Evolutionary conservation across 2,888 invertebrate genomes (phyloP), one percentile per base, ranked within the genome.

Genomic region (Trypoxylon attenuatum): DNA sequence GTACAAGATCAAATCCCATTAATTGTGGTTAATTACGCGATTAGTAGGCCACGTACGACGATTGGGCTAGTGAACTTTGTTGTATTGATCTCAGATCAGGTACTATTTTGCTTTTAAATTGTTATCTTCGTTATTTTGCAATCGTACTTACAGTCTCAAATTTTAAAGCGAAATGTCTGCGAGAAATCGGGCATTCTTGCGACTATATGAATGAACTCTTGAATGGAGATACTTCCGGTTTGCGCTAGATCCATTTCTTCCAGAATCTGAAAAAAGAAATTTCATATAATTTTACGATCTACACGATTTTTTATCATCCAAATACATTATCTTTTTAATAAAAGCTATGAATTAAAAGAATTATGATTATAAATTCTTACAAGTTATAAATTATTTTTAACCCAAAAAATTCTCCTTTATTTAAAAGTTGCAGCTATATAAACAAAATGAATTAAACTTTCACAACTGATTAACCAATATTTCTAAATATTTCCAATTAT

Each of bases 151-250:
- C n/a, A n/a, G n/a, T n/a, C 2, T 68, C 70, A 77, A 46, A 75
- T 50, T 81, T 89, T 88, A 75, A 92, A 90, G 76, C 90, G 89
- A 83, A 92, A 92, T 0, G 91, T 89, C 39, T 88, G 87, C 8
- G 88, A 78, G 80, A 92, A 92, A 76, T 92, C 92, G 0, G 91
- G 89, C 81, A 92, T 89, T 84, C 91, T 90, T 1, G 89, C 84
- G 70, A 92, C 87, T 1, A 91, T 89, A 67, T 91, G 90, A 67
- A 89, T 87, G 79, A 92, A 92, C 85, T 92, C 92, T 69, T 88
- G 86, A 19, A 88, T 79, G 5, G 90, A 90, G 61, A 92, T 90
- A 58, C 88, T 88, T 8, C 90, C 91, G 22, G 88, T 89, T 58
- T 87, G 86, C 77, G 91, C 90, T 33, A 92, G 83, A 78, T 91